These are phyloP conservation scores for Drosophila picticornis DNA, from an alignment of 2,888 invertebrate species.

Conservation along the genomic window DNA sequence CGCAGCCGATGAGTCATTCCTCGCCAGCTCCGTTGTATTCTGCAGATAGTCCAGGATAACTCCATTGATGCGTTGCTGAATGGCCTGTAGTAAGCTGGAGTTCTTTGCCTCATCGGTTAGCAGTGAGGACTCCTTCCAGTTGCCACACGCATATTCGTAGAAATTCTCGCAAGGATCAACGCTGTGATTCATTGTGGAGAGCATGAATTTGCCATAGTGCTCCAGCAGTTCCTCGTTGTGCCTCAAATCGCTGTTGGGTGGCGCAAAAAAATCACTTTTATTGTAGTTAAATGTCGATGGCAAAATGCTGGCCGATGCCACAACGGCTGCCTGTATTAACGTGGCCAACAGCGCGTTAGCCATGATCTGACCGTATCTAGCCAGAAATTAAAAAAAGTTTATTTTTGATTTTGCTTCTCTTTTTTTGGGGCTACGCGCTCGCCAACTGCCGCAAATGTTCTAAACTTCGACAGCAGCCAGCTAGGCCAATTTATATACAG, in stretches of 20 bases:
- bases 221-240: conserved; percentile 77
- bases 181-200: conserved; percentile 76
- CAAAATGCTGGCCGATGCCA: background rate
- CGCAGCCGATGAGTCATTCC: conserved; percentile 48
- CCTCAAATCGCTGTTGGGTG: conserved; percentile 51
- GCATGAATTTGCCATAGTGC: conserved; percentile 73
- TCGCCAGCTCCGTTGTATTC: conserved; percentile 60
- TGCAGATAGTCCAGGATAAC: conserved; percentile 65
- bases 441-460: conserved; percentile 66
- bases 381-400: background rate
- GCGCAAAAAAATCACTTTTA: conserved; percentile 59
- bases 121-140: conserved; percentile 71
- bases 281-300: background rate
- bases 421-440: conserved; percentile 31
- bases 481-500: conserved; percentile 68
- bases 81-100: conserved; percentile 72
- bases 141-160: conserved; percentile 82
- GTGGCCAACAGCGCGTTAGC: conserved; percentile 57
- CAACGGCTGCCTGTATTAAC: conserved; percentile 37
- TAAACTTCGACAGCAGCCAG: conserved; percentile 65
- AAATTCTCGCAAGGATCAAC: conserved; percentile 83
- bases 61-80: conserved; percentile 73
- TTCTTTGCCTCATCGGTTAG: conserved; percentile 67
- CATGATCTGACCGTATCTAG: conserved; percentile 22
- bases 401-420: background rate